Evolutionary conservation across 2,113 vertebrate species (phyloP), one percentile per base, ranked within the genome.

Genomic region (Catagonus wagneri): DNA sequence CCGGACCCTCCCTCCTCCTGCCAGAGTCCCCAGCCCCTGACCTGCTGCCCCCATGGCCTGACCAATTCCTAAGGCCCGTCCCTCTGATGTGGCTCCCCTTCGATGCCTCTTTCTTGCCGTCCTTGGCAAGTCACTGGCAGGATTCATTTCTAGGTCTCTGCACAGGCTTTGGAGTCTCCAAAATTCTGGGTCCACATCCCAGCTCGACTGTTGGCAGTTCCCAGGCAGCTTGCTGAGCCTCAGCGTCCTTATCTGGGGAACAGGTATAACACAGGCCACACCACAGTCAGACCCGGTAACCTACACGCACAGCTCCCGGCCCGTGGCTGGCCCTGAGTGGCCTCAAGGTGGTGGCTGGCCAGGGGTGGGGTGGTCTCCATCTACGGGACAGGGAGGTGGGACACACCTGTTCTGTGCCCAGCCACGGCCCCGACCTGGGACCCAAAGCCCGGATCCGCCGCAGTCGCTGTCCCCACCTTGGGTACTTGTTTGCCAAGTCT

Each of bases 301-400:
- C 39, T 12, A 1, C 4, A 4, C 0, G 6, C 78, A 19, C 29
- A 22, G 65, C 9, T 61, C 72, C 17, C 0, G 2, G 17, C 13
- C 20, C 3, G 0, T 6, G n/a, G 54, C 71, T 8, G 3, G 17
- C 16, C 78, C 44, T 36, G 12, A 25, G 56, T 15, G 32, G 69
- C 72, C 61, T 78, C 34, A 36, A 52, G 25, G 56, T 44, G 5
- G 69, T n/a, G 69, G 54, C n/a, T 12, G 39, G 68, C 25, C 10
- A 6, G 56, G 1, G 50, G 3, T 4, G 54, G n/a, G 19, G 20
- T 10, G 14, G 25, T 36, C 68, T 65, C 72, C 25, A 36, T 12
- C 75, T 50, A 54, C 0, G 8, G 36, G 29, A 44, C 56, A 66
- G 36, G 44, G 34, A 78, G n/a, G n/a, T 7, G 19, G 39, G 58